Conservation (phyloP, 2,797 vertebrate species). For the Anniella stebbinsi region DNA sequence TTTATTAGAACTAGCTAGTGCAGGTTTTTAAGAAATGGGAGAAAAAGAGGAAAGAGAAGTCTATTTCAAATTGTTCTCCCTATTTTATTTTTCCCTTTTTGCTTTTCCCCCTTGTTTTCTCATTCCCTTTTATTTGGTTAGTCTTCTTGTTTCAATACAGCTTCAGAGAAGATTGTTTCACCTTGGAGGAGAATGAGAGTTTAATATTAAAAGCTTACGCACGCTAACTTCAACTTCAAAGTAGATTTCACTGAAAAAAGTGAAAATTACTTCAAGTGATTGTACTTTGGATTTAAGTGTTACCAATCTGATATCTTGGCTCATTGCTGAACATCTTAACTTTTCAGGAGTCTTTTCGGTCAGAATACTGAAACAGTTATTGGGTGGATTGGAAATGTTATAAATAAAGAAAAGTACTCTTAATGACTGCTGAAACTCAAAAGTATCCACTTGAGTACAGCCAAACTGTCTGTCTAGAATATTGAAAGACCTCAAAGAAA, state of each 20-base stretch:
- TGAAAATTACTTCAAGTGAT: neutral
- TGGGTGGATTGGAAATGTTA: too few species aligned
- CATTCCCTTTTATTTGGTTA: too few species aligned
- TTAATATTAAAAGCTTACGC: neutral
- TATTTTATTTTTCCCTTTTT: conserved; percentile 27
- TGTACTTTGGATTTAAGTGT: neutral
- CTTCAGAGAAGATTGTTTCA: neutral
- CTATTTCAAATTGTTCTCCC: conserved; percentile 12
- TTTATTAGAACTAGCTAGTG: conserved; percentile 16
- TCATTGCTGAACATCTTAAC: neutral
- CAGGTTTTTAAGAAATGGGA: neutral
- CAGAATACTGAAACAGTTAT: too few species aligned
- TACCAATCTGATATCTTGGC: neutral
- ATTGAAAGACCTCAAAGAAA: neutral
- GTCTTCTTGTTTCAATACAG: neutral
- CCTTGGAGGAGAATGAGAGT: neutral
- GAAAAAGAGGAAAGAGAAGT: neutral
- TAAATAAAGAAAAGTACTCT: neutral
- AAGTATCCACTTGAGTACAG: neutral
- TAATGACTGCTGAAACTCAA: neutral
- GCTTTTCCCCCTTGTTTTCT: neutral
- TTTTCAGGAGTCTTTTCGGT: neutral
- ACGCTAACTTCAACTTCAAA: neutral
- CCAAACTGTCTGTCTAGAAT: neutral
- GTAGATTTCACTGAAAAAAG: neutral